Base-by-base conservation (phyloP, 1,140 invertebrate species). In the Sitophilus oryzae region DNA sequence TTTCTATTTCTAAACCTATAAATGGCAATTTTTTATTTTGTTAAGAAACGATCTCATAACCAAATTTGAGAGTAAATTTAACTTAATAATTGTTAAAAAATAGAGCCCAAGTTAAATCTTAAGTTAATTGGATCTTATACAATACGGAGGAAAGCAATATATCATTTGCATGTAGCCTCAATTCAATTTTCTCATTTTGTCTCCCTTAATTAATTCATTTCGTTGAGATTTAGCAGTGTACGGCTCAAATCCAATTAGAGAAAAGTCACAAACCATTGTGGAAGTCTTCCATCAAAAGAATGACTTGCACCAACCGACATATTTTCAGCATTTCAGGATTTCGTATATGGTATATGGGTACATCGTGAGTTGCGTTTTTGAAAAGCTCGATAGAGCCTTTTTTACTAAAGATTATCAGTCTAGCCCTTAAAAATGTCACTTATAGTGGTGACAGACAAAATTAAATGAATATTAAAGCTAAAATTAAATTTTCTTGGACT, bases 201-300 rank as follows among this genome's bases (percentile, higher is more conserved):
- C 37, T 41, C 51, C 45, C 57, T 54, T 14, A 37, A 50, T 53
- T 59, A 59, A 59, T 59, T 59, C 52, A 59, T 59, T 59, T 59
- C 40, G 25, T 25, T 38, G 52, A 51, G 56, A 58, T 22, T 41
- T 44, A 25, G 51, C 52, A 37, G 36, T n/a, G n/a, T 44, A 47
- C 50, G 37, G 51, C 52, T 59, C 51, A 47, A 55, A 48, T 59
- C 57, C 57, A 59, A 59, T 59, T 59, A 59, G 46, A 50, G 40
- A 54, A 50, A 59, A 59, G 57, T 59, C 57, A 59, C 57, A 54
- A 59, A 47, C 44, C 52, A 59, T 59, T 59, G 57, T 54, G 30
- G 47, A 38, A 49, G 34, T 59, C 52, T 21, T 53, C 36, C 57
- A 59, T 59, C 57, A 59, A 41, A 54, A 50, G 48, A 45, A 55